phyloP scores from a whole-genome alignment of 1,140 invertebrate genomes.

The Coenobita brevimanus region DNA sequence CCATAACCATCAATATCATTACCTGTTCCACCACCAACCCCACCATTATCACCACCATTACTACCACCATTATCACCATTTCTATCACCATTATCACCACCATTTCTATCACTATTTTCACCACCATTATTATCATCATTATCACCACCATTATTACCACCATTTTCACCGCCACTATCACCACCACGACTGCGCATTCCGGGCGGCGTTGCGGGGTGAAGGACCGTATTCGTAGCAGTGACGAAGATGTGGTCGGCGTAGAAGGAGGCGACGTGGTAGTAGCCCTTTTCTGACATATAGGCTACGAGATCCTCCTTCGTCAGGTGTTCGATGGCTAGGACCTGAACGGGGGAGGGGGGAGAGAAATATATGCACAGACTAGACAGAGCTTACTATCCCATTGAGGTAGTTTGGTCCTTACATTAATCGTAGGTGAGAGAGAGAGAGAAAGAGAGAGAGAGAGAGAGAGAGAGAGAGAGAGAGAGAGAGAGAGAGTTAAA shows the following conservation, averaged over 20 bases:
- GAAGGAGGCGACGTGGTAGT: conserved; percentile 22
- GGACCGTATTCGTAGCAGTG: background rate
- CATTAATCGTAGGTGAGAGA: no score
- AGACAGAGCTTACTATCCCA: background rate
- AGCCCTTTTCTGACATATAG: conserved; percentile 12
- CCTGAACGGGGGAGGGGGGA: background rate
- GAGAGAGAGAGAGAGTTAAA: background rate
- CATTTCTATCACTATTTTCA: background rate
- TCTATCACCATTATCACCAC: background rate
- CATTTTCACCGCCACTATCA: background rate
- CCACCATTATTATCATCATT: background rate
- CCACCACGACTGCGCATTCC: background rate
- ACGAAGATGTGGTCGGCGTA: conserved; percentile 36
- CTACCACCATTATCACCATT: background rate
- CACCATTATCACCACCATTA: background rate
- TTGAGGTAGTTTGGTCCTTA: background rate
- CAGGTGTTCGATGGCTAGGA: conserved; percentile 40
- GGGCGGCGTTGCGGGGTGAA: background rate
- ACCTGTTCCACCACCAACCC: background rate
- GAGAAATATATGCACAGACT: background rate
- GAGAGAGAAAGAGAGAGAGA: background rate
- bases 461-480: background rate
- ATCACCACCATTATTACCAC: background rate
- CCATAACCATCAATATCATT: background rate
- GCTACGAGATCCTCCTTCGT: conserved; percentile 10